Percentiles rank a stretch among this genome's conserved stretches.
Evolutionary conservation across 2,113 vertebrate genomes (phyloP).

Genomic region (Rhombomys opimus): DNA sequence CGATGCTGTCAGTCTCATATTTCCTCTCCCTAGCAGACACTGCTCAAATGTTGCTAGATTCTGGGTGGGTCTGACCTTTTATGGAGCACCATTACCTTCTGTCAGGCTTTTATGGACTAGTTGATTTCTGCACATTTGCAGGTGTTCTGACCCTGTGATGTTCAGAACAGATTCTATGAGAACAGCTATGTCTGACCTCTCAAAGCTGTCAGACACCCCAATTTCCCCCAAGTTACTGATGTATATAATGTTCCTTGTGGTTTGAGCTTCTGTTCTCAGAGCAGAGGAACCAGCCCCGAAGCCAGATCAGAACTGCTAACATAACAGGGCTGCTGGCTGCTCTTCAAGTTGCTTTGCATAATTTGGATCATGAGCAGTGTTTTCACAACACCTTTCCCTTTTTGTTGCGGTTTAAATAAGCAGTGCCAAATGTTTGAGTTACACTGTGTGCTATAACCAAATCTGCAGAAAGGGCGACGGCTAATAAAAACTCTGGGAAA

Average conservation of each 20-base stretch:
- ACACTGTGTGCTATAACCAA: constrained; percentile 36
- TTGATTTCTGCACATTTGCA: constrained; percentile 72
- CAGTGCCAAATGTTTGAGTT: constrained; percentile 62
- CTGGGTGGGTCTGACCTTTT: constrained; percentile 80
- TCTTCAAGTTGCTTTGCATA: constrained; percentile 58
- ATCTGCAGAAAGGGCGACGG: neutral
- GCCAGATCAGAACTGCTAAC: constrained; percentile 9
- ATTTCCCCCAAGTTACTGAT: neutral
- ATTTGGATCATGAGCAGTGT: constrained; percentile 24
- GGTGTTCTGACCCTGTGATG: constrained; percentile 73
- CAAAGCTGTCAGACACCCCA: neutral
- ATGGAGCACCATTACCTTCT: constrained; percentile 80
- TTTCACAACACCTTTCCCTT: constrained; percentile 63
- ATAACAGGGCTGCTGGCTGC: constrained; percentile 24
- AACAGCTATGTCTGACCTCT: constrained; percentile 5
- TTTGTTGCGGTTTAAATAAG: constrained; percentile 57
- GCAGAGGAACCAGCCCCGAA: neutral
- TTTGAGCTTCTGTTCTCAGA: neutral
- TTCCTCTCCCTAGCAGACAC: constrained; percentile 78
- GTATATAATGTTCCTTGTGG: neutral
- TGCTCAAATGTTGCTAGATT: constrained; percentile 80
- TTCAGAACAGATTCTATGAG: constrained; percentile 62
- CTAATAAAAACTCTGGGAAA: constrained; percentile 42
- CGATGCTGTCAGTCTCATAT: constrained; percentile 77
- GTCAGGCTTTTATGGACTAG: constrained; percentile 80